phyloP scores from a whole-genome alignment of 2,888 invertebrate genomes.

The Temnothorax unifasciatus region DNA sequence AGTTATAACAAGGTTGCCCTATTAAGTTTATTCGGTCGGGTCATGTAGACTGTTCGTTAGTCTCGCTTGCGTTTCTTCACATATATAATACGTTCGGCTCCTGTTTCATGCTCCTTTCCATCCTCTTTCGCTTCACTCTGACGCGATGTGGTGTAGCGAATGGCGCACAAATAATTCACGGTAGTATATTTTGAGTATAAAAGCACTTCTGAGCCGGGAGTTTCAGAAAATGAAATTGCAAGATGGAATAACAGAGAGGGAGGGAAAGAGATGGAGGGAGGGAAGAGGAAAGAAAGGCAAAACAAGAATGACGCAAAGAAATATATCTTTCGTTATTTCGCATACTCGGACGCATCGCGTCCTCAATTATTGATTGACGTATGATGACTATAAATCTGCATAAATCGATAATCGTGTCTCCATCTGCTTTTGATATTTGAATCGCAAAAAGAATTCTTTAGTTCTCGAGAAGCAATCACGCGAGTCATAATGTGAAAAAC shows the following conservation, averaged over 20 bases:
- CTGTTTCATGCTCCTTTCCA: constrained; percentile 19
- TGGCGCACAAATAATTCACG: constrained; percentile 63
- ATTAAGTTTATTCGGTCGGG: constrained; percentile 44
- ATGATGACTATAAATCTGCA: constrained; percentile 19
- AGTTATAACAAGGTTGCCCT: constrained; percentile 54
- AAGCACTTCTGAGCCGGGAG: constrained; percentile 49
- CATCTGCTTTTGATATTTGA: constrained; percentile 15
- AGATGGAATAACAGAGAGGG: neutral
- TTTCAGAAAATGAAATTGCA: constrained; percentile 42
- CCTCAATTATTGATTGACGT: constrained; percentile 32
- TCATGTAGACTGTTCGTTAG: constrained; percentile 32
- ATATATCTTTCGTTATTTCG: constrained; percentile 22
- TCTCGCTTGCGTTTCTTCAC: constrained; percentile 36
- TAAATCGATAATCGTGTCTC: constrained; percentile 19
- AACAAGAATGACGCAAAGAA: neutral
- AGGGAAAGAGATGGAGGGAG: neutral
- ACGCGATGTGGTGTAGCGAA: constrained; percentile 32
- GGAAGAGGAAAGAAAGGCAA: neutral
- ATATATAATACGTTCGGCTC: constrained; percentile 24
- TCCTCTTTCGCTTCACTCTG: constrained; percentile 12
- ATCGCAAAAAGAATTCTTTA: constrained; percentile 3
- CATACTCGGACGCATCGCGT: neutral
- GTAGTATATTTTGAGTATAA: constrained; percentile 53
- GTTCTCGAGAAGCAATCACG: neutral
- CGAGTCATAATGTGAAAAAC: neutral